Conservation (phyloP, 2,888 invertebrate species). For the Galerucella pusilla region DNA sequence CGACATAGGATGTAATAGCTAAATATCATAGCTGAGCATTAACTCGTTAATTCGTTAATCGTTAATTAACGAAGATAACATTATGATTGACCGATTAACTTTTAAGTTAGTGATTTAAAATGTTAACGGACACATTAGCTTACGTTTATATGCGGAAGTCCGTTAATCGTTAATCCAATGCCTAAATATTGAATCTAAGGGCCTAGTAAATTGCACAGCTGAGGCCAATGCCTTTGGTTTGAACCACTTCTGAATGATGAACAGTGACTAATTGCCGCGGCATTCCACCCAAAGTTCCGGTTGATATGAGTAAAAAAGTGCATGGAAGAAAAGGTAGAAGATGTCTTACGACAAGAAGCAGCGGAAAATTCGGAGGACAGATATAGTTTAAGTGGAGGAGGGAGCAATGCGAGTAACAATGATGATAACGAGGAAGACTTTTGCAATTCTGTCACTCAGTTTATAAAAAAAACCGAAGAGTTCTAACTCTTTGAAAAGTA, state of each 20-base stretch:
- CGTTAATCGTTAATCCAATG: neutral
- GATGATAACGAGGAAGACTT: slow-evolving; percentile 23
- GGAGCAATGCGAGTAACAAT: slow-evolving; percentile 16
- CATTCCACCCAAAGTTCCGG: slow-evolving; percentile 20
- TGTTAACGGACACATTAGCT: neutral
- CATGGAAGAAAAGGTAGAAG: slow-evolving; percentile 21
- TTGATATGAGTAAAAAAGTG: slow-evolving; percentile 22
- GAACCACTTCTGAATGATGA: slow-evolving; percentile 15
- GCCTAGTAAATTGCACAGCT: slow-evolving; percentile 19
- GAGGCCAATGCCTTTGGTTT: neutral
- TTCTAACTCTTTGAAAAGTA: slow-evolving; percentile 23
- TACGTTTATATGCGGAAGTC: neutral
- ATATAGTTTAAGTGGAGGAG: neutral
- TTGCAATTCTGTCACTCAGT: slow-evolving; percentile 26
- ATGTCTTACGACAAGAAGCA: slow-evolving; percentile 21
- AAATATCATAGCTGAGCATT: neutral
- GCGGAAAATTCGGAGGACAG: slow-evolving; percentile 20
- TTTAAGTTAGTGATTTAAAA: neutral
- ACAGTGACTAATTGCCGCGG: slow-evolving; percentile 21
- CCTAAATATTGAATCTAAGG: slow-evolving; percentile 19
- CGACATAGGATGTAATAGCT: too few species aligned
- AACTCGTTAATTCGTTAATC: neutral
- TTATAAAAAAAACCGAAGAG: slow-evolving; percentile 23
- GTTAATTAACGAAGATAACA: neutral
- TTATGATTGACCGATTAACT: neutral